Conservation (phyloP, 2,888 invertebrate genomes). For the Brenthis daphne region DNA sequence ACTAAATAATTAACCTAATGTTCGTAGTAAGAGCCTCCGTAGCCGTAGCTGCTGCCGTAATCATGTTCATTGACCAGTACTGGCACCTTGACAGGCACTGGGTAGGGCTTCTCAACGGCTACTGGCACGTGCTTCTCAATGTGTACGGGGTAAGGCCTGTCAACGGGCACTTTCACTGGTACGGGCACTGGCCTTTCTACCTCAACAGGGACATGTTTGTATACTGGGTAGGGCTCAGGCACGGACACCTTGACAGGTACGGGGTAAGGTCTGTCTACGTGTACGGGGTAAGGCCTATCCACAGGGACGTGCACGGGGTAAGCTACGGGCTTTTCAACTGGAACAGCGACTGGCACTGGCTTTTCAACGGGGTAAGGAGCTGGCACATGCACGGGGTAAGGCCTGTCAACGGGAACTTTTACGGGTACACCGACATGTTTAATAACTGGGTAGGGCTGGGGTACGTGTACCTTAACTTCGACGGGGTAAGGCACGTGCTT, state of each 20-base stretch:
- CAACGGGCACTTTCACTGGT: constrained; percentile 86
- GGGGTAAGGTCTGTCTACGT: constrained; percentile 76
- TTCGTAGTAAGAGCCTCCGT: constrained; percentile 57
- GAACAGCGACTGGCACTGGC: constrained; percentile 83
- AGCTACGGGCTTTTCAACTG: constrained; percentile 85
- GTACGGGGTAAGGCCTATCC: constrained; percentile 83
- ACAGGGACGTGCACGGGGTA: constrained; percentile 84
- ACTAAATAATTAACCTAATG: constrained; percentile 65
- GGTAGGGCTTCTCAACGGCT: constrained; percentile 80
- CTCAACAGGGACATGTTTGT: constrained; percentile 84
- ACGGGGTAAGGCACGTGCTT: constrained; percentile 88
- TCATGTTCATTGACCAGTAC: constrained; percentile 60
- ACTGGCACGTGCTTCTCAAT: constrained; percentile 75
- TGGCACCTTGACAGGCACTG: constrained; percentile 81
- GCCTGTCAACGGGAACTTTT: constrained; percentile 86
- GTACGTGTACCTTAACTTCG: constrained; percentile 87
- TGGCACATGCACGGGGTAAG: constrained; percentile 86
- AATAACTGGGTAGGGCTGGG: constrained; percentile 87
- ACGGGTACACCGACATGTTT: constrained; percentile 85
- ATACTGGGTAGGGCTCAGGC: constrained; percentile 84
- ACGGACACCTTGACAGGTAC: constrained; percentile 82
- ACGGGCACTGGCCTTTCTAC: constrained; percentile 83
- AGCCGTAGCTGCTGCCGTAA: constrained; percentile 42
- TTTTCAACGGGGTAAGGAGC: constrained; percentile 84
- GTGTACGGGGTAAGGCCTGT: constrained; percentile 84